These are phyloP conservation scores for Erynnis tages DNA, from an alignment of 2,888 invertebrate species.

Conservation along the genomic window DNA sequence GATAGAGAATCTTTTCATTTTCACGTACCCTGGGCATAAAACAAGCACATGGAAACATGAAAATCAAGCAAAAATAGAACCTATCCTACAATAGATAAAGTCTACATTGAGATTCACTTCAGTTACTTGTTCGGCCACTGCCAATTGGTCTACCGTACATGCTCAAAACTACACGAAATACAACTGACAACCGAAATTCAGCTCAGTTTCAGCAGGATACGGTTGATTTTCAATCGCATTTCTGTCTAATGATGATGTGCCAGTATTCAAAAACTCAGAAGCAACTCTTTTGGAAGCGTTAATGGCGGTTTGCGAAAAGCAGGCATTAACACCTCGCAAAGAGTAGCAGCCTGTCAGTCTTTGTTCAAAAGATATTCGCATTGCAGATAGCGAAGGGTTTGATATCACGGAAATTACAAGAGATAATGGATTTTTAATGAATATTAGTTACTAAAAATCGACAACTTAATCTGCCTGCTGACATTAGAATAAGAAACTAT, in stretches of 20 bases:
- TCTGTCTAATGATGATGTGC: slow-evolving; percentile 1
- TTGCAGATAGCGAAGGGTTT: slow-evolving; percentile 1
- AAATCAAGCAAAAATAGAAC: neutral
- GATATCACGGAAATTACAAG: neutral
- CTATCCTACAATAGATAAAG: neutral
- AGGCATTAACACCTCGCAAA: slow-evolving; percentile 21
- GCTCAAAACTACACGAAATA: slow-evolving; percentile 15
- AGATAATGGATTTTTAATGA: neutral
- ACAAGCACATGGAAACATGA: neutral
- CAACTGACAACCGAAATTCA: neutral
- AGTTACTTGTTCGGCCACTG: neutral
- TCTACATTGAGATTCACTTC: neutral
- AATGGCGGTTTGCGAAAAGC: slow-evolving; percentile 22
- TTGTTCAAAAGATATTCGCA: slow-evolving; percentile 16
- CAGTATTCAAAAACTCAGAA: slow-evolving; percentile 23
- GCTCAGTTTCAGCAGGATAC: neutral
- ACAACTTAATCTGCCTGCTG: no score
- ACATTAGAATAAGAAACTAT: no score
- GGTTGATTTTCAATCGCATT: neutral
- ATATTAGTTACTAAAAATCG: no score
- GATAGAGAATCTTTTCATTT: slow-evolving; percentile 26
- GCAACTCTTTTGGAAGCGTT: slow-evolving; percentile 21
- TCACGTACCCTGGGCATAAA: neutral
- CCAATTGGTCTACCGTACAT: slow-evolving; percentile 1
- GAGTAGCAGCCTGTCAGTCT: slow-evolving; percentile 13